Evolutionary conservation across 1,140 invertebrate species (phyloP).

Genomic region (Sweltsa coloradensis): DNA sequence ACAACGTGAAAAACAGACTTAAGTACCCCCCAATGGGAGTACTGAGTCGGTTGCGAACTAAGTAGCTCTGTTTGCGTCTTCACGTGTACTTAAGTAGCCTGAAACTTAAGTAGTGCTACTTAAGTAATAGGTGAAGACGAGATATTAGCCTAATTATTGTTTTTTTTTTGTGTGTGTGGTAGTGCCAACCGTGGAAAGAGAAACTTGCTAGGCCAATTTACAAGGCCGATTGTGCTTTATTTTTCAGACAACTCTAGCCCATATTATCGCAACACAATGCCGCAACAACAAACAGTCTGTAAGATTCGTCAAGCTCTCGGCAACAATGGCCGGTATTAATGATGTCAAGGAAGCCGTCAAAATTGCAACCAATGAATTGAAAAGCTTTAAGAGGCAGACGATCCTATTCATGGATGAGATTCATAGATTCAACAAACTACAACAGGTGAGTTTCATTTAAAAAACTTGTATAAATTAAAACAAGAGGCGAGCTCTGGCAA

Average conservation of each 20-base stretch:
- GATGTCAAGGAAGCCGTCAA: constrained; percentile 64
- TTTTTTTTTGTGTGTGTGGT: no score
- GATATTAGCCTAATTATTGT: no score
- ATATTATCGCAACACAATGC: constrained; percentile 57
- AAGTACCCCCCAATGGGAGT: no score
- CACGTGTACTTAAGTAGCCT: no score
- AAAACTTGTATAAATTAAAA: no score
- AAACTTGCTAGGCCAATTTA: constrained; percentile 3
- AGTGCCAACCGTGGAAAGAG: no score
- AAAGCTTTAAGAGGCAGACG: constrained; percentile 53
- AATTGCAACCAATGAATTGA: constrained; percentile 58
- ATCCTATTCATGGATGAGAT: constrained; percentile 83
- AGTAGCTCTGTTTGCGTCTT: no score
- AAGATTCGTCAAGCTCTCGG: constrained; percentile 61
- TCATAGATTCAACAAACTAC: constrained; percentile 74
- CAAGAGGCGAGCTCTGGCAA: no score
- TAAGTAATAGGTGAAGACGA: no score
- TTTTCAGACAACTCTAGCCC: constrained; percentile 61
- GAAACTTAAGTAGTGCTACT: no score
- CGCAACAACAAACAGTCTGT: constrained; percentile 36
- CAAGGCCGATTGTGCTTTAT: constrained; percentile 6
- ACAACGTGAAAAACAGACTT: no score
- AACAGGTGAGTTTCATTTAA: constrained; percentile 35
- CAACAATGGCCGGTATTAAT: constrained; percentile 59
- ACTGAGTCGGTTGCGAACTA: no score